These are phyloP conservation scores for Melipona quadrifasciata DNA, from an alignment of 1,140 invertebrate genomes.

Conservation along the genomic window DNA sequence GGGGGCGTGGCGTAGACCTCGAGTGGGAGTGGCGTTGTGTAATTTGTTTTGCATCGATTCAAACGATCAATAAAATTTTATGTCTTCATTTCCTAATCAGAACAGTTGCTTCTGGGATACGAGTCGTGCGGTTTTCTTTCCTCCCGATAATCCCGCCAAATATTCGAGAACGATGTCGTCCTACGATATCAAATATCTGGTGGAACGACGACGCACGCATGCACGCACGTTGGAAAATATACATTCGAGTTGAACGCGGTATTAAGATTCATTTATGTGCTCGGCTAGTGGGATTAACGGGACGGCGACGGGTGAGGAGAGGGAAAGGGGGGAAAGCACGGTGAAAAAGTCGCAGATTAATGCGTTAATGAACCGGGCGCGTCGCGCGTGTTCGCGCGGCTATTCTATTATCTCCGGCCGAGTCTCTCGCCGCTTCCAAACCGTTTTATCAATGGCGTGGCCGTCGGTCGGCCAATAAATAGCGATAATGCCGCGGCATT, in stretches of 20 bases:
- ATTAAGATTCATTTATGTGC: conserved; percentile 44
- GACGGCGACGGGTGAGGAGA: background rate
- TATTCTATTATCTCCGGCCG: conserved; percentile 68
- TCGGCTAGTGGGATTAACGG: conserved; percentile 40
- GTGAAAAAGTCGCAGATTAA: conserved; percentile 48
- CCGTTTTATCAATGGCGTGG: conserved; percentile 73
- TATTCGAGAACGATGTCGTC: background rate
- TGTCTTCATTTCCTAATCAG: too few relatives aligned
- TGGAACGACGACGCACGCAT: background rate
- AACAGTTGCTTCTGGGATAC: too few relatives aligned
- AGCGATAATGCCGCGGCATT: conserved; percentile 76
- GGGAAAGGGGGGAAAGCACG: background rate
- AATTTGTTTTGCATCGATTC: too few relatives aligned
- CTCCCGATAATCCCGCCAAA: background rate
- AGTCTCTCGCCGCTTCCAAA: conserved; percentile 67
- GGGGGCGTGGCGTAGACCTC: too few relatives aligned
- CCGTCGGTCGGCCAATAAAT: conserved; percentile 75
- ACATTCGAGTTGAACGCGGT: background rate
- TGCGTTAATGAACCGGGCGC: conserved; percentile 43
- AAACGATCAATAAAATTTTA: too few relatives aligned
- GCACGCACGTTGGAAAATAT: background rate
- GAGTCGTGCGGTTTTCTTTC: too few relatives aligned
- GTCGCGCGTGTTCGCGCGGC: conserved; percentile 57
- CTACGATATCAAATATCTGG: background rate
- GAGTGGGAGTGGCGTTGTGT: too few relatives aligned